A percentile compares a stretch with the other conserved stretches of the same genome.
These are phyloP conservation scores for Drosophila kokeensis DNA, from an alignment of 2,888 invertebrate species.

Conservation along the genomic window DNA sequence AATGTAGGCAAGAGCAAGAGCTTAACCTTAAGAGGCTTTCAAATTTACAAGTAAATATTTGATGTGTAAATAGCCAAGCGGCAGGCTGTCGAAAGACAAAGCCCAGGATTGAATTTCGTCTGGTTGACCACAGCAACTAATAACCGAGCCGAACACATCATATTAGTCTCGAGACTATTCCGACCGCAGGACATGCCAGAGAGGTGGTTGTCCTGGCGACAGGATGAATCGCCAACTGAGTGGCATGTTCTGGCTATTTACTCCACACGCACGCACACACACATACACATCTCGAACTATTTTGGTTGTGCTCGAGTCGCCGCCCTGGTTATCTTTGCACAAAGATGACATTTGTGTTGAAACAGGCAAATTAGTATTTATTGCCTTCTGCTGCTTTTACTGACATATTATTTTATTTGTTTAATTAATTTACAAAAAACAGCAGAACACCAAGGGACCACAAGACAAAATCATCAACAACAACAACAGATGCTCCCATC, in stretches of 20 bases:
- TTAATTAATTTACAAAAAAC: slow-evolving; percentile 76
- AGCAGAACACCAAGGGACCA: slow-evolving; percentile 45
- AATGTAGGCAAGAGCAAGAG: slow-evolving; percentile 16
- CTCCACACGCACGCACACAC: not conserved
- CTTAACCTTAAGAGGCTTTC: slow-evolving; percentile 20
- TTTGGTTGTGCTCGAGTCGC: slow-evolving; percentile 8
- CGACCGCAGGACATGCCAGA: slow-evolving; percentile 19
- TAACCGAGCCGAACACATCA: slow-evolving; percentile 28
- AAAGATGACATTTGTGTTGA: slow-evolving; percentile 78
- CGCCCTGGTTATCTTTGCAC: slow-evolving; percentile 61
- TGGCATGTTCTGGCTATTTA: not conserved
- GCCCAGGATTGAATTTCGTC: slow-evolving; percentile 36
- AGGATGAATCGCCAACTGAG: slow-evolving; percentile 5
- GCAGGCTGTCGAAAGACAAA: slow-evolving; percentile 5
- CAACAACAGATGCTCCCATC: slow-evolving; percentile 4
- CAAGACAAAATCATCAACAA: slow-evolving; percentile 55
- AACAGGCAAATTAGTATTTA: slow-evolving; percentile 78
- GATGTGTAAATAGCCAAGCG: slow-evolving; percentile 13
- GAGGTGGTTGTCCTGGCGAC: slow-evolving; percentile 13
- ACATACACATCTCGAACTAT: not conserved
- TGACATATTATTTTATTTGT: slow-evolving; percentile 81
- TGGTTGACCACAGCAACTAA: slow-evolving; percentile 46
- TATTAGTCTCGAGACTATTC: slow-evolving; percentile 8
- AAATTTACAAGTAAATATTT: slow-evolving; percentile 25
- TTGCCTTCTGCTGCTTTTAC: slow-evolving; percentile 67